These are phyloP conservation scores for Carcinoscorpius rotundicauda DNA, from an alignment of 1,140 invertebrate genomes.

Conservation along the genomic window DNA sequence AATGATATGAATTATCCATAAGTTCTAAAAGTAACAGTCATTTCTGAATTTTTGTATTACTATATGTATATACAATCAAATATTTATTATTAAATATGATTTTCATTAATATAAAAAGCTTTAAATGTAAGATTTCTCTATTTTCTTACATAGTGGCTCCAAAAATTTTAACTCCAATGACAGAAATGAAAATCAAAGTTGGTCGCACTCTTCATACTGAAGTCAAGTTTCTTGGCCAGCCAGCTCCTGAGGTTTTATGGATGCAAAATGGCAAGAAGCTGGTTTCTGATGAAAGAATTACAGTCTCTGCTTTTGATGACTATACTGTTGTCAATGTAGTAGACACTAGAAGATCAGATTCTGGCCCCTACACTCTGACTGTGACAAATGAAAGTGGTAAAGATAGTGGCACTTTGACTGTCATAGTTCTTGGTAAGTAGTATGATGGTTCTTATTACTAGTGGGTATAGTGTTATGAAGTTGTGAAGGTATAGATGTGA, in stretches of 20 bases:
- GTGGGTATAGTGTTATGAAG: too few relatives aligned
- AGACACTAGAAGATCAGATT: slow-evolving; percentile 69
- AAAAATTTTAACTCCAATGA: slow-evolving; percentile 78
- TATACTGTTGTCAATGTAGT: slow-evolving; percentile 84
- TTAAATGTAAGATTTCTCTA: slow-evolving; percentile 1
- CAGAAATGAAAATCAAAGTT: slow-evolving; percentile 76
- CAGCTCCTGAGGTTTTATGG: slow-evolving; percentile 73
- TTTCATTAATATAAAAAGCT: neutral
- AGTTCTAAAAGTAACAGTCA: too few relatives aligned
- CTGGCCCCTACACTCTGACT: slow-evolving; percentile 64
- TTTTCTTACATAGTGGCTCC: slow-evolving; percentile 53
- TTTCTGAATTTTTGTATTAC: too few relatives aligned
- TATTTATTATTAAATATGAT: too few relatives aligned
- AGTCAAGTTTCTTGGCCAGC: slow-evolving; percentile 84
- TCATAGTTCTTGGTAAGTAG: slow-evolving; percentile 57
- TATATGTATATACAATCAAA: too few relatives aligned
- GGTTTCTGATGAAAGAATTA: slow-evolving; percentile 61
- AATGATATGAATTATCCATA: too few relatives aligned
- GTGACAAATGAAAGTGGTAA: slow-evolving; percentile 76
- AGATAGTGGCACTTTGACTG: slow-evolving; percentile 76
- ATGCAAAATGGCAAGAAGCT: slow-evolving; percentile 61
- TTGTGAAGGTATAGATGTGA: too few relatives aligned
- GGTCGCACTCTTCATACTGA: slow-evolving; percentile 86
- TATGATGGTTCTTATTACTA: too few relatives aligned
- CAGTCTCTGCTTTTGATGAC: slow-evolving; percentile 60